Evolutionary conservation across 2,888 invertebrate genomes (phyloP), one percentile per base, ranked within the genome.

Genomic region (Tachina fera): DNA sequence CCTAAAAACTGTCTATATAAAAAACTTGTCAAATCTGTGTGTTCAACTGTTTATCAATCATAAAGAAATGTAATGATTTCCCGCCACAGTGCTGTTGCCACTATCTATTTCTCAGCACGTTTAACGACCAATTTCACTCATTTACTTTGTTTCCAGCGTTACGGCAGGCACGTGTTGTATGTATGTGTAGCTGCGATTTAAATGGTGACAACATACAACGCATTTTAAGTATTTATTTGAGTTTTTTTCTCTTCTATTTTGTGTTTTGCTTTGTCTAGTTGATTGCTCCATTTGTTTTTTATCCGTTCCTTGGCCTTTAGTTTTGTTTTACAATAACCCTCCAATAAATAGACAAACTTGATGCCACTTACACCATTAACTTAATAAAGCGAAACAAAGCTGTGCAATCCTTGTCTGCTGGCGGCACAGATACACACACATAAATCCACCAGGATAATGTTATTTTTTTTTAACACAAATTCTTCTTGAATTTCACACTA

Each of bases 181-280:
- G 4, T 31, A 31, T 61, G 60, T 61, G 61, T 61, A 63, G 16
- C 61, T 56, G 11, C 9, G 53, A 61, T 70, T 76, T 47, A 22
- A 74, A 80, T 51, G 58, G 31, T 60, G 61, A 56, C 68, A 72
- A 58, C 63, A 65, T 72, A 10, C 22, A 65, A 22, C 10, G 65
- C 16, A 74, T 61, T 61, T 61, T 61, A 74, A 74, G 49, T 39
- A 74, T 47, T 61, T 47, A 9, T 43, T 41, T 53, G 31, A 6
- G 31, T 45, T 41, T 19, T 61, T 41, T 45, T 53, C 14, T 45
- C 6, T 31, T 31, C 31, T 31, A 22, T 4, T 3, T 31, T 31
- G 2, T 31, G 31, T 31, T 31, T 4, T 31, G 1, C 16, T 10
- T 45, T 45, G 19, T 45, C 63, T 45, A 11, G 16, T 43, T 43